Evolutionary conservation across 2,113 vertebrate genomes (phyloP).

Genomic region (Notiomystis cincta): DNA sequence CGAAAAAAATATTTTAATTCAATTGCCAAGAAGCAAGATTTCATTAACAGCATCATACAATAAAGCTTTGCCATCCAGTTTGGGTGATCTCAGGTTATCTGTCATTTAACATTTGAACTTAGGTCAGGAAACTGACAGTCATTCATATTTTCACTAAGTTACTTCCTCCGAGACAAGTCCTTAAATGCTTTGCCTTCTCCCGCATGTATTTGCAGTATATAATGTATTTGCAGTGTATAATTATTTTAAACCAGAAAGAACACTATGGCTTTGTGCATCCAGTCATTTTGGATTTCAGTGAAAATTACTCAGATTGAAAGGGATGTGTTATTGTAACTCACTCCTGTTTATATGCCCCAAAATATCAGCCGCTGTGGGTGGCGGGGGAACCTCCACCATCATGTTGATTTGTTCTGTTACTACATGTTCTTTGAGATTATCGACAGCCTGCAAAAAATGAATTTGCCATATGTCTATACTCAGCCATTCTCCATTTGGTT

Average conservation of each 20-base stretch:
- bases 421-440: conserved; percentile 63
- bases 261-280: not conserved
- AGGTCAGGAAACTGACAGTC: not conserved
- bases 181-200: not conserved
- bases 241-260: conserved; percentile 20
- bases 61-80: not conserved
- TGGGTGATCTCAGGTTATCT: not conserved
- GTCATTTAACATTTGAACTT: not conserved
- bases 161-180: not conserved
- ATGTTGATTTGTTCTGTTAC: conserved; percentile 55
- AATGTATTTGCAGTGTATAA: not conserved
- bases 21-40: not conserved
- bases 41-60: not conserved
- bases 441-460: conserved; percentile 22
- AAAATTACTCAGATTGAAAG: conserved; percentile 51
- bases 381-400: conserved; percentile 43
- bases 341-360: conserved; percentile 42
- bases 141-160: not conserved
- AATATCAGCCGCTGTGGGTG: conserved; percentile 47
- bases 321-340: conserved; percentile 38
- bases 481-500: conserved; percentile 2
- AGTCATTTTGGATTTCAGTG: not conserved
- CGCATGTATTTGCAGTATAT: not conserved
- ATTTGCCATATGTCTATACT: conserved; percentile 52
- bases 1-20: not conserved